These are phyloP conservation scores for Tigriopus japonicus DNA, from an alignment of 1,140 invertebrate genomes.

Conservation along the genomic window DNA sequence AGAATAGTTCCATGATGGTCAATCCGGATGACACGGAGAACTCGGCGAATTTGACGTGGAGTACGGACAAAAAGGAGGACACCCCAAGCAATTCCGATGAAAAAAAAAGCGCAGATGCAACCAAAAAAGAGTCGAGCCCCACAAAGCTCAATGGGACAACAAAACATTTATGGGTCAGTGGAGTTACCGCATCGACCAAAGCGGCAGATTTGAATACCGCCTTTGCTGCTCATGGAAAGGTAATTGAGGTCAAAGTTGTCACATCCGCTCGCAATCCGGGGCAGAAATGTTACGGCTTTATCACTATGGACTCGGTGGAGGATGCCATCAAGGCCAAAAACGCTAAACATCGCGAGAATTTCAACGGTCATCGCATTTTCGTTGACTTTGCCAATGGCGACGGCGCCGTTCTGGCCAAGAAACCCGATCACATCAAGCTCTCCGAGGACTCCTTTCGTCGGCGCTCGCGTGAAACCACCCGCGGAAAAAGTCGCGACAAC, in stretches of 20 bases:
- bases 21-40: constrained; percentile 10
- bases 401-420: neutral
- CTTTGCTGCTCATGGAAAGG: constrained; percentile 82
- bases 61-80: no score
- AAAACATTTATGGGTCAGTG: constrained; percentile 78
- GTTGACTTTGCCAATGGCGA: constrained; percentile 52
- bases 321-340: constrained; percentile 77
- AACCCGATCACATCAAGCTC: no score
- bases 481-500: no score
- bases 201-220: constrained; percentile 78
- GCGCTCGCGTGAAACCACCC: no score
- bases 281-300: constrained; percentile 78
- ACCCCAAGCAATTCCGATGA: neutral
- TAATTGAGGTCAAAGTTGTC: constrained; percentile 80
- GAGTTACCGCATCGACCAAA: constrained; percentile 62
- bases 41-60: neutral
- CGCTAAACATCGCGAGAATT: constrained; percentile 65
- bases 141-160: constrained; percentile 23
- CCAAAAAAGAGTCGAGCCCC: constrained; percentile 23
- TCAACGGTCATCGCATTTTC: constrained; percentile 78
- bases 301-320: constrained; percentile 70
- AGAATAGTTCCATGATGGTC: constrained; percentile 11
- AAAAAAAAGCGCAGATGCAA: constrained; percentile 9
- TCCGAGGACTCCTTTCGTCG: no score
- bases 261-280: constrained; percentile 77